These are phyloP conservation scores for Drosophila hydei DNA, from an alignment of 1,140 invertebrate species.

Conservation along the genomic window DNA sequence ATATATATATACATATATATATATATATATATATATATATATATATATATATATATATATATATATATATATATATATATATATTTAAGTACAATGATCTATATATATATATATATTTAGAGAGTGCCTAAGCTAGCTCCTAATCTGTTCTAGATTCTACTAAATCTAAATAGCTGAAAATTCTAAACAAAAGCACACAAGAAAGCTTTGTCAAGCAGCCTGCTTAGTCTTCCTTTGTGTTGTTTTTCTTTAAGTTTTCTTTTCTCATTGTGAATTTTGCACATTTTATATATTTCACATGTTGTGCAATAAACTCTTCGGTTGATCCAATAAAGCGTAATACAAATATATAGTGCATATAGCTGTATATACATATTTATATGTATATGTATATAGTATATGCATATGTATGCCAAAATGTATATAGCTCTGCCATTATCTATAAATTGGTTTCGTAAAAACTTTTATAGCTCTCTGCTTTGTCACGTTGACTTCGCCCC, in stretches of 20 bases:
- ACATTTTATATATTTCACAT: slow-evolving; percentile 29
- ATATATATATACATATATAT: slow-evolving; percentile 20
- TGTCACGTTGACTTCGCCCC: slow-evolving; percentile 67
- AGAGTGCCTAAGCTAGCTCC: slow-evolving; percentile 25
- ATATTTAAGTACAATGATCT: slow-evolving; percentile 14
- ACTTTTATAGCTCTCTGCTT: slow-evolving; percentile 77
- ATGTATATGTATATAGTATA: slow-evolving; percentile 30
- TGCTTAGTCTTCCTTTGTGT: slow-evolving; percentile 31
- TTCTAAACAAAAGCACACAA: slow-evolving; percentile 14
- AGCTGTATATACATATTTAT: slow-evolving; percentile 33
- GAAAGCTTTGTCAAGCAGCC: slow-evolving; percentile 19
- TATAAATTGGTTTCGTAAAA: slow-evolving; percentile 83
- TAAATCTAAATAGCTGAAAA: slow-evolving; percentile 33
- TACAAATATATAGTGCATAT: slow-evolving; percentile 35
- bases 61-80: slow-evolving; percentile 21
- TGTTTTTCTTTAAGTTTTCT: slow-evolving; percentile 12
- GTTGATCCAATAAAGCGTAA: slow-evolving; percentile 71
- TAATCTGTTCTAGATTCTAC: slow-evolving; percentile 40
- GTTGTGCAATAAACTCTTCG: slow-evolving; percentile 59
- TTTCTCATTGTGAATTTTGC: slow-evolving; percentile 17
- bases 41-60: slow-evolving; percentile 34
- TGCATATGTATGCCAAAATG: slow-evolving; percentile 1
- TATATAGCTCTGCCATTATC: slow-evolving; percentile 38
- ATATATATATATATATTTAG: slow-evolving; percentile 31
- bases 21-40: slow-evolving; percentile 32